Percentiles rank a stretch among this genome's conserved stretches.
Evolutionary conservation across 2,113 vertebrate species (phyloP).

Genomic region (Bambusicola thoracicus): DNA sequence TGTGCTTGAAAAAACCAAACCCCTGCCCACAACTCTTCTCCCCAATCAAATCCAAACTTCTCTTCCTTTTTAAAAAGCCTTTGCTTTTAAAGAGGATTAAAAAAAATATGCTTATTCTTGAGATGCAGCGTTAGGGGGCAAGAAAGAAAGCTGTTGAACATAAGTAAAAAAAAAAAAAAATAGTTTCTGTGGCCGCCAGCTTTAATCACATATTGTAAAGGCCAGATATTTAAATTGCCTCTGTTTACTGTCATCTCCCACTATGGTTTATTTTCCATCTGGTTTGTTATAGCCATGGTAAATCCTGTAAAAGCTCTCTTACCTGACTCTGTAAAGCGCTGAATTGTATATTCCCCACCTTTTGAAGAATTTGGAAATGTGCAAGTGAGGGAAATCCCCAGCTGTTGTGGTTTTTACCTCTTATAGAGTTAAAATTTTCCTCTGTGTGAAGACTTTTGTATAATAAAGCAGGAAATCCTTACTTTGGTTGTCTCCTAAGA

Average conservation of each 20-base stretch:
- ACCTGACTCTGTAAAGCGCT: constrained; percentile 14
- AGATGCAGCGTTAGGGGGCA: background rate
- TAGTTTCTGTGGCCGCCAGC: constrained; percentile 33
- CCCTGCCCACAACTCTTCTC: background rate
- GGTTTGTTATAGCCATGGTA: background rate
- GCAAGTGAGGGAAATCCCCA: background rate
- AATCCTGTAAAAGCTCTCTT: constrained; percentile 32
- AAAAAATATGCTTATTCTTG: background rate
- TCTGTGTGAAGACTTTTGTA: background rate
- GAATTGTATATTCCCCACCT: background rate
- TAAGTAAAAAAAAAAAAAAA: background rate
- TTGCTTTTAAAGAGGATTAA: background rate
- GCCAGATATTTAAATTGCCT: constrained; percentile 56
- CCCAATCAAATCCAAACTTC: background rate
- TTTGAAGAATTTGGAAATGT: background rate
- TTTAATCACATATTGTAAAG: constrained; percentile 19
- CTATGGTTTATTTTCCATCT: constrained; percentile 67
- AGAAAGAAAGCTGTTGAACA: constrained; percentile 35
- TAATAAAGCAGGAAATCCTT: constrained; percentile 44
- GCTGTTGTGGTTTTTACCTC: background rate
- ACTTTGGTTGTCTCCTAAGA: constrained; percentile 51
- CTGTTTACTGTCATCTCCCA: constrained; percentile 64
- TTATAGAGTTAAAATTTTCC: constrained; percentile 26
- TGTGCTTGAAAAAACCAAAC: constrained; percentile 1
- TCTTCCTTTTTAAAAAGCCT: background rate